Conservation (phyloP, 2,888 invertebrate species). For the Caenorhabditis sp. region DNA sequence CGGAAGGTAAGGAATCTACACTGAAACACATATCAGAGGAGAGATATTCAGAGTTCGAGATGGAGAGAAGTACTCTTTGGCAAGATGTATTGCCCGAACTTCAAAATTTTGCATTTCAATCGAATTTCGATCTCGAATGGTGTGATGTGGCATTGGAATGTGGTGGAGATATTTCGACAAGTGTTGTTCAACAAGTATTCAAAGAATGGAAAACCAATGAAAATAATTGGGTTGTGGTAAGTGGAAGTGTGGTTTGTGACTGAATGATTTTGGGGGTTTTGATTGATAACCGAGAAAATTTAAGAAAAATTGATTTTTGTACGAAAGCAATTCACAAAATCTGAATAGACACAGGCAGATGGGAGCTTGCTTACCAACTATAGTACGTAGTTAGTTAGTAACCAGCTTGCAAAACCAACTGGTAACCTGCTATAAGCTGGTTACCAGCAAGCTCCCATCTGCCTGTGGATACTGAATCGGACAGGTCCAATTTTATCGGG, state of each 20-base stretch:
- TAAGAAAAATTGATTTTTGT: too few species aligned
- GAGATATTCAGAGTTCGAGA: conserved; percentile 58
- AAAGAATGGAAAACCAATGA: conserved; percentile 30
- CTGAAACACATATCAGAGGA: too few species aligned
- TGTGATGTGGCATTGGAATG: conserved; percentile 46
- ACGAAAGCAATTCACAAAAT: too few species aligned
- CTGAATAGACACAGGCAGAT: too few species aligned
- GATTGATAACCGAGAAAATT: too few species aligned
- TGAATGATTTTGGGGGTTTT: background rate
- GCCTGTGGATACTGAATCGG: too few species aligned
- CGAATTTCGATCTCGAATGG: conserved; percentile 71
- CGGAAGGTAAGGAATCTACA: conserved; percentile 30
- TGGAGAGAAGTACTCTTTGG: conserved; percentile 61
- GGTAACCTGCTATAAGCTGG: too few species aligned
- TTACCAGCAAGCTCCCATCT: too few species aligned
- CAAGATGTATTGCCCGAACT: conserved; percentile 67
- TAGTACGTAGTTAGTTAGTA: too few species aligned
- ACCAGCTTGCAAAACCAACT: too few species aligned
- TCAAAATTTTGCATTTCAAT: conserved; percentile 69
- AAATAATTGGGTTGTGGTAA: conserved; percentile 41
- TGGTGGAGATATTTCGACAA: conserved; percentile 35
- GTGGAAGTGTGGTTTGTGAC: background rate
- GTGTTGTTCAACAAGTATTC: conserved; percentile 26
- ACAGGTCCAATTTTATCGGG: too few species aligned
- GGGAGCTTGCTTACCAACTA: too few species aligned